Conservation (phyloP, 2,797 vertebrate species). For the Tympanoctomys barrerae region DNA sequence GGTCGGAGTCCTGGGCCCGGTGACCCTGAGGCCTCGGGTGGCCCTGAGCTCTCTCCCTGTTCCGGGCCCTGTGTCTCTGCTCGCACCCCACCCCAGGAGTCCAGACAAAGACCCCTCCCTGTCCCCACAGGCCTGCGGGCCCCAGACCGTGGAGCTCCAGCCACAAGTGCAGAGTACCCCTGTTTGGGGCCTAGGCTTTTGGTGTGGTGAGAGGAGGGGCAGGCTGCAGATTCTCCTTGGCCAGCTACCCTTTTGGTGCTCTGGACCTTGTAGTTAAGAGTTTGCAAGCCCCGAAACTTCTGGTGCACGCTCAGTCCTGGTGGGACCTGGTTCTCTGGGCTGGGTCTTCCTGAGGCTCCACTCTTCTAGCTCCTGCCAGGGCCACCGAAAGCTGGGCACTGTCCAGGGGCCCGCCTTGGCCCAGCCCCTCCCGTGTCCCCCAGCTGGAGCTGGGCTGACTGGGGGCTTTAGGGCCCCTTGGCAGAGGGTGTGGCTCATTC, state of each 20-base stretch:
- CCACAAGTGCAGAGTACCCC: neutral
- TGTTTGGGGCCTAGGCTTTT: neutral
- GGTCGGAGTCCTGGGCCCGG: neutral
- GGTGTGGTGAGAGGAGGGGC: neutral
- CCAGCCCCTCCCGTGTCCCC: neutral
- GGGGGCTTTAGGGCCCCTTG: slow-evolving; percentile 60
- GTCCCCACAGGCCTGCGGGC: neutral
- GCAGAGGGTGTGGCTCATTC: slow-evolving; percentile 66
- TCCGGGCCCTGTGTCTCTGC: neutral
- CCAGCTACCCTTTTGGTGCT: neutral
- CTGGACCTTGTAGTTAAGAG: neutral
- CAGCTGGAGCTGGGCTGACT: neutral
- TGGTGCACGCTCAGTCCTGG: neutral
- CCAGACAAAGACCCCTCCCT: neutral
- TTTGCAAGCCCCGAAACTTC: neutral
- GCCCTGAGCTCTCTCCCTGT: neutral
- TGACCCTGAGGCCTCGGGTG: neutral
- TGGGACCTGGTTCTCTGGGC: neutral
- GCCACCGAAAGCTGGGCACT: neutral
- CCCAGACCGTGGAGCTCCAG: neutral
- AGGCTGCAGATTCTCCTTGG: neutral
- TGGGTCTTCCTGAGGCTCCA: neutral
- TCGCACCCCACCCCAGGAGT: neutral
- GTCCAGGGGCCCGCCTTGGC: neutral
- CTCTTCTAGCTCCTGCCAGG: neutral